Conservation (phyloP, 2,797 vertebrate genomes). For the Manis crassicaudata region DNA sequence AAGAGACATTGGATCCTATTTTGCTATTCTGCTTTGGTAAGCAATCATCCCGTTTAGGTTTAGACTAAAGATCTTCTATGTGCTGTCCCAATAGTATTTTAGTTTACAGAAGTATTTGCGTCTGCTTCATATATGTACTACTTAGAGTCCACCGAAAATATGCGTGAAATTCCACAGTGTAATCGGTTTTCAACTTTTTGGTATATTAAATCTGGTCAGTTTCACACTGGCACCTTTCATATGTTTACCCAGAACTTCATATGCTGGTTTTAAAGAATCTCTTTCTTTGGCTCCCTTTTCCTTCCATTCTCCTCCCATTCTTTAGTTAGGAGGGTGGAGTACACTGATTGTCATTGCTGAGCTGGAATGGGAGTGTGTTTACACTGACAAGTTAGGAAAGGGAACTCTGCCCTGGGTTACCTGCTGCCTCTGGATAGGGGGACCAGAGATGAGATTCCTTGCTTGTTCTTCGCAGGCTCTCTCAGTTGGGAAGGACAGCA, state of each 20-base stretch:
- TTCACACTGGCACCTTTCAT: not conserved
- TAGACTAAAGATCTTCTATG: not conserved
- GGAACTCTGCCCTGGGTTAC: not conserved
- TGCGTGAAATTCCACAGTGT: not conserved
- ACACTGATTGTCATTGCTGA: not conserved
- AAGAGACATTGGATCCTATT: not conserved
- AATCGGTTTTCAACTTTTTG: not conserved
- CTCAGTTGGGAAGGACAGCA: not conserved
- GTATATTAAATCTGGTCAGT: not conserved
- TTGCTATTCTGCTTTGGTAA: not conserved
- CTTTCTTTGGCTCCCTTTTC: not conserved
- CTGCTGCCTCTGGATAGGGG: not conserved
- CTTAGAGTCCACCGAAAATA: not conserved
- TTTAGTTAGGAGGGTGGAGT: not conserved
- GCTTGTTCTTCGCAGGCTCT: not conserved
- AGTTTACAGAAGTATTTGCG: not conserved
- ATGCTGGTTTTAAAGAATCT: not conserved
- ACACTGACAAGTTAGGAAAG: not conserved
- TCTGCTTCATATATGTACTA: not conserved
- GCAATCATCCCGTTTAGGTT: not conserved
- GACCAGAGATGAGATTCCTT: not conserved
- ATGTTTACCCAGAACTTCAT: not conserved
- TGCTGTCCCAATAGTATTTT: not conserved
- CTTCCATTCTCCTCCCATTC: not conserved
- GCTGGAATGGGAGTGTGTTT: not conserved